These are phyloP conservation scores for Leucophora obtusa DNA, from an alignment of 2,888 invertebrate species.

Conservation along the genomic window DNA sequence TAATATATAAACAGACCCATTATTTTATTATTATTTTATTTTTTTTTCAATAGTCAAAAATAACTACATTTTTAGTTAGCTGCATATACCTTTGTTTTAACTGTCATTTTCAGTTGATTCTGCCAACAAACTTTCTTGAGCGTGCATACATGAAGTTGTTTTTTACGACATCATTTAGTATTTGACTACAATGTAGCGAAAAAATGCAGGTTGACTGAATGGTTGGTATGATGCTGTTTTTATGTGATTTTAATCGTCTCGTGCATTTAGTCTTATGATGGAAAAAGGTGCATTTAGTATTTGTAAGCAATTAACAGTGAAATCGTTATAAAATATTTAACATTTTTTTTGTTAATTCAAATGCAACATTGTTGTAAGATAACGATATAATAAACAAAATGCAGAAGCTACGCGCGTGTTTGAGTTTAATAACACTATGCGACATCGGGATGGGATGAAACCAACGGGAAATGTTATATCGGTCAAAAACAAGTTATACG, in stretches of 20 bases:
- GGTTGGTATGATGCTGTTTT: conserved; percentile 37
- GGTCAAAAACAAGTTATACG: too few species aligned
- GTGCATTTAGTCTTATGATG: conserved; percentile 23
- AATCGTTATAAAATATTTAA: conserved; percentile 49
- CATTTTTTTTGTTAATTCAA: conserved; percentile 20
- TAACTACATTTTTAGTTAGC: too few species aligned
- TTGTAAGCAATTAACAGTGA: conserved; percentile 66
- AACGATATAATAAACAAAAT: neutral
- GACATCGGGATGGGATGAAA: too few species aligned
- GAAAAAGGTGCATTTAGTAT: conserved; percentile 64
- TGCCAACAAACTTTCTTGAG: too few species aligned
- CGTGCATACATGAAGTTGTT: too few species aligned
- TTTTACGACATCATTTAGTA: conserved; percentile 59
- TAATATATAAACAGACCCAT: too few species aligned
- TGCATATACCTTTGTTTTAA: too few species aligned
- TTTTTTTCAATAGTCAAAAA: too few species aligned
- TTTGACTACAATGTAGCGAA: conserved; percentile 49
- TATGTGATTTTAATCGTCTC: conserved; percentile 61
- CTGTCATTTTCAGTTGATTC: too few species aligned
- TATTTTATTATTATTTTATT: too few species aligned
- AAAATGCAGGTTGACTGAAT: conserved; percentile 20
- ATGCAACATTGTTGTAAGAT: conserved; percentile 53
- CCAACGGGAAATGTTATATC: too few species aligned
- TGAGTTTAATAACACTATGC: too few species aligned
- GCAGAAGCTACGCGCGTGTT: neutral